These are phyloP conservation scores for Mamestra configurata DNA, from an alignment of 1,140 invertebrate genomes.

Conservation along the genomic window DNA sequence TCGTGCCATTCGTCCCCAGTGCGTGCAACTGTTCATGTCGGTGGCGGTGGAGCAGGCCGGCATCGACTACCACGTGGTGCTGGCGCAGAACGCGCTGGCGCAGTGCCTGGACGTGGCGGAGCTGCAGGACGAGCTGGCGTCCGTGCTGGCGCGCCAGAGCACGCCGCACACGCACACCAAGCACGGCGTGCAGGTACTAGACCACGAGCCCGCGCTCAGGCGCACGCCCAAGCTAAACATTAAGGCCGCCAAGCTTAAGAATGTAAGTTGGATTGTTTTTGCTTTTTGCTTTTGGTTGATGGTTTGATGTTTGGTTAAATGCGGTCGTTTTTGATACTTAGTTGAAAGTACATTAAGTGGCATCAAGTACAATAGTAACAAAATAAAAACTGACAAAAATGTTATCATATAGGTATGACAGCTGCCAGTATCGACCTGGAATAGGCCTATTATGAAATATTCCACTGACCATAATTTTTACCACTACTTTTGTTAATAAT, in stretches of 20 bases:
- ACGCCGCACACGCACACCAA: slow-evolving; percentile 95
- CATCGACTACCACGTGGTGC: slow-evolving; percentile 98
- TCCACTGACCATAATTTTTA: no score
- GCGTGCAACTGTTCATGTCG: slow-evolving; percentile 97
- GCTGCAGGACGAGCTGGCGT: slow-evolving; percentile 97
- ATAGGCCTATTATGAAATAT: no score
- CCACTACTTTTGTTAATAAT: no score
- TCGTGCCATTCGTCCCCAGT: slow-evolving; percentile 88
- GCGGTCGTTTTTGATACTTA: no score
- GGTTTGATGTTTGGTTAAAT: slow-evolving; percentile 10
- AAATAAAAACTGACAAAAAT: no score
- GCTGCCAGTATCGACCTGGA: no score
- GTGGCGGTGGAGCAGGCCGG: slow-evolving; percentile 97
- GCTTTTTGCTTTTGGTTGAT: slow-evolving; percentile 2
- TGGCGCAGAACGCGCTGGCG: slow-evolving; percentile 97
- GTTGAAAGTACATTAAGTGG: no score
- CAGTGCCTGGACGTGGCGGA: slow-evolving; percentile 96
- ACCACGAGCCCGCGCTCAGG: slow-evolving; percentile 59
- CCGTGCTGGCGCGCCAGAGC: slow-evolving; percentile 97
- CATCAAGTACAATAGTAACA: no score
- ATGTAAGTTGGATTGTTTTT: slow-evolving; percentile 74
- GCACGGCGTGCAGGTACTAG: slow-evolving; percentile 96
- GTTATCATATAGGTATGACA: no score
- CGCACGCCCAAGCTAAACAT: slow-evolving; percentile 53
- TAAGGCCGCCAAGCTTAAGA: slow-evolving; percentile 80